Conservation (phyloP, 2,113 vertebrate genomes). For the Arothron firmamentum region DNA sequence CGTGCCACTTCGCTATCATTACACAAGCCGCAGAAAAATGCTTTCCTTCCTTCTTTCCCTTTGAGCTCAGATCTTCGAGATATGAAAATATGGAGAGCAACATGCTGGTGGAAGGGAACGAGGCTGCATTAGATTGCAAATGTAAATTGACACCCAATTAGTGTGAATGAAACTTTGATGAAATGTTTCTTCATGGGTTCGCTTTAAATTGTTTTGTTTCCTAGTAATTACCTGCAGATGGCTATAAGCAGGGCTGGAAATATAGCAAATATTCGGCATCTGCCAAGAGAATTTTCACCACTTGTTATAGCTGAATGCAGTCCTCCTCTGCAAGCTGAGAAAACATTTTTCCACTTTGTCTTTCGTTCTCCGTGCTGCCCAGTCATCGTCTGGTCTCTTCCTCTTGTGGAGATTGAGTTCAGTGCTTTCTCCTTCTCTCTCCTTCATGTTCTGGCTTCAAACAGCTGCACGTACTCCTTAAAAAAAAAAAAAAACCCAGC, state of each 20-base stretch:
- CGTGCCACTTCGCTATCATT: conserved; percentile 46
- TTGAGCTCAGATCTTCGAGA: conserved; percentile 30
- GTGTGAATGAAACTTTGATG: conserved; percentile 40
- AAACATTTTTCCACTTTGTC: conserved; percentile 43
- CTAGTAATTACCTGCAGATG: conserved; percentile 57
- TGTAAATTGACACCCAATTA: conserved; percentile 44
- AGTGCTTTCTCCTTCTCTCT: background rate
- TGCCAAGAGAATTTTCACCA: conserved; percentile 47
- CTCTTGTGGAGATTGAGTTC: conserved; percentile 8
- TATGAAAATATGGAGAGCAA: conserved; percentile 24
- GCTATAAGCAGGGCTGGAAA: conserved; percentile 12
- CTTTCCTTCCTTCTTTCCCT: conserved; percentile 8
- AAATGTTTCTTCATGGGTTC: conserved; percentile 39
- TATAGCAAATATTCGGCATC: conserved; percentile 32
- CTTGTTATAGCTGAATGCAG: conserved; percentile 40
- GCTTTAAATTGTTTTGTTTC: conserved; percentile 39
- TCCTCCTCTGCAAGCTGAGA: conserved; percentile 25
- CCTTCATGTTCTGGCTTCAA: background rate
- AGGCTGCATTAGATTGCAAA: conserved; percentile 9
- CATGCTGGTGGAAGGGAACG: conserved; percentile 20
- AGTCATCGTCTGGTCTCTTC: conserved; percentile 12
- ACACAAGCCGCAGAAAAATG: conserved; percentile 40
- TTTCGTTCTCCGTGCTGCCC: conserved; percentile 17
- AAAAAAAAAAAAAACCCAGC: too few species aligned
- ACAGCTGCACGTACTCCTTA: background rate